These are phyloP conservation scores for Amiota mariae DNA, from an alignment of 2,888 invertebrate genomes.

Conservation along the genomic window DNA sequence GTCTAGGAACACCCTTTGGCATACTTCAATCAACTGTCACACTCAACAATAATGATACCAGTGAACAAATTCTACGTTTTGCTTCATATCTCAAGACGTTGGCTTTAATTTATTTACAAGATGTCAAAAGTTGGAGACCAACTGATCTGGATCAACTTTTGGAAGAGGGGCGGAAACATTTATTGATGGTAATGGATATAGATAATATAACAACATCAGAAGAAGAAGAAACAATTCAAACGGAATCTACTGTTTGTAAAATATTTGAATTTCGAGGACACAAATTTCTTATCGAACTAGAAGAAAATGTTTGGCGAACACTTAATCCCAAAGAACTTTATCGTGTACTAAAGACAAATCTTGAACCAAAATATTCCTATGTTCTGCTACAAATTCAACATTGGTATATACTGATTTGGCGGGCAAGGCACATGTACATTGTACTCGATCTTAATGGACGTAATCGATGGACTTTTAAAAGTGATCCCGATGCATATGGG, in stretches of 20 bases:
- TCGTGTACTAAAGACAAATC: constrained; percentile 51
- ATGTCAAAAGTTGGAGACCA: constrained; percentile 62
- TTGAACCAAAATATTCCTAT: constrained; percentile 53
- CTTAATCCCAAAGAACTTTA: constrained; percentile 37
- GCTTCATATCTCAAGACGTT: constrained; percentile 65
- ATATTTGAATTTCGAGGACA: constrained; percentile 61
- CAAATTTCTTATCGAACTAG: constrained; percentile 61
- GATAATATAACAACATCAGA: constrained; percentile 36
- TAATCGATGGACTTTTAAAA: constrained; percentile 48
- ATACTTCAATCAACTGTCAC: not conserved
- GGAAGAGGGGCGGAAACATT: constrained; percentile 49
- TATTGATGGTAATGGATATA: too few species aligned
- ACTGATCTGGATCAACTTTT: constrained; percentile 61
- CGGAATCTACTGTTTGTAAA: constrained; percentile 52
- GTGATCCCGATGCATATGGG: not conserved
- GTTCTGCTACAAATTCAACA: constrained; percentile 54
- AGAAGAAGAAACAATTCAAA: constrained; percentile 28
- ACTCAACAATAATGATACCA: not conserved
- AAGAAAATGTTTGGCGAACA: constrained; percentile 41
- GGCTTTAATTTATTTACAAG: constrained; percentile 63
- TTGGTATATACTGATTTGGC: constrained; percentile 68
- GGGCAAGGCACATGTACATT: constrained; percentile 57
- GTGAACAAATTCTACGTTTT: constrained; percentile 53
- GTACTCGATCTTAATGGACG: constrained; percentile 69
- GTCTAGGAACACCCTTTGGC: not conserved